Base-by-base conservation (phyloP, 2,888 invertebrate species). In the Agrilus cyanescens region DNA sequence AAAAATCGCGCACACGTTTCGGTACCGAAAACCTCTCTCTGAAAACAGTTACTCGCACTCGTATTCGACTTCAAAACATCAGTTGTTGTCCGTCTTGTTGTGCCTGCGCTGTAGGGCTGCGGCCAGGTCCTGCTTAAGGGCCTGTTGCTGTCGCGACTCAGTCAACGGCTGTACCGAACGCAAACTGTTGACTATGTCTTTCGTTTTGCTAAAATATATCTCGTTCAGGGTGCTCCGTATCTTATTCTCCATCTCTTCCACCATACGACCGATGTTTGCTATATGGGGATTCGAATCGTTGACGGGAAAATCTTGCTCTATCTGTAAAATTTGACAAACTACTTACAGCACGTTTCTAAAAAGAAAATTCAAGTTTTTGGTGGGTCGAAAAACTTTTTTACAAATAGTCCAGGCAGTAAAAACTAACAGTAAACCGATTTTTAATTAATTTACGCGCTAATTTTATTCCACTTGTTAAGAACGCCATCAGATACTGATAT, bases 171-270 rank as follows among this genome's bases (percentile, higher is more conserved):
- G 84, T 51, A 89, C 82, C 4, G 62, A 64, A 40, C 63, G 51
- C 54, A 97, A 73, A 10, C 94, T 91, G 64, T 94, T 94, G 46
- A 97, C 94, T 60, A 97, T 96, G 68, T 96, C 95, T 69, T 89
- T 93, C 40, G 97, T 98, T 71, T 98, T 98, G 63, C 96, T 94
- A 71, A 98, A 98, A 70, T 98, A 98, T 57, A 98, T 97, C 68
- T 96, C 95, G 64, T 97, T 97, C 56, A 98, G 75, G 4, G 95
- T 96, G 67, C 90, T 91, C 55, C 98, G 80, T 62, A 98, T 98
- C 75, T 97, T 98, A 67, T 97, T 98, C 66, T 98, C 98, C 93
- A 97, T 97, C 58, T 98, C 97, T 70, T 99, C 98, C 0, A 98
- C 94, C 89, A 98, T 87, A 58, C 86, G 81, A 15, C 98, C 98